Conservation (phyloP, 37 sponge, comb jelly and placozoan species). For the Diacarnus erythraeanus region DNA sequence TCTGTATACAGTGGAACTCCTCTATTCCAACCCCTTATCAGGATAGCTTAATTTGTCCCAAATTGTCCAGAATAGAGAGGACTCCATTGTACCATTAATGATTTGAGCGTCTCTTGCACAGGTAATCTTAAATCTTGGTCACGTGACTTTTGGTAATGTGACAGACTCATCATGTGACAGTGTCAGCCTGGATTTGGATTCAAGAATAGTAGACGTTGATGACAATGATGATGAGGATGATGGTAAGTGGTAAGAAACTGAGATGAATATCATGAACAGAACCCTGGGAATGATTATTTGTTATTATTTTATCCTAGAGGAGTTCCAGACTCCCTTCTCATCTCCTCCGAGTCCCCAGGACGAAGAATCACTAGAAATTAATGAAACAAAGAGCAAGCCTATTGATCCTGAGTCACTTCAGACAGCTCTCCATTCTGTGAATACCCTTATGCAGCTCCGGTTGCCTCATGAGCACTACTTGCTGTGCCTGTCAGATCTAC, state of each 20-base stretch:
- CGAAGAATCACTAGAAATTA: neutral
- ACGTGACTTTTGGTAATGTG: conserved; percentile 65
- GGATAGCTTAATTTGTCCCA: too few relatives aligned
- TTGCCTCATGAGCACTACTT: conserved; percentile 58
- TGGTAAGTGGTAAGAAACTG: neutral
- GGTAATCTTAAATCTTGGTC: conserved; percentile 87
- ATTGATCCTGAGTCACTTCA: neutral
- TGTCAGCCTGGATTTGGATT: neutral
- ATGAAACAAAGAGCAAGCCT: neutral
- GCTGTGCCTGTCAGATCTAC: conserved; percentile 71
- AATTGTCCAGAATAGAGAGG: too few relatives aligned
- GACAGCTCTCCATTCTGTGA: neutral
- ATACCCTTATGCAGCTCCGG: neutral
- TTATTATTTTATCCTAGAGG: too few relatives aligned
- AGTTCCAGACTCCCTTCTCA: conserved; percentile 74
- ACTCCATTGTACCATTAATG: neutral
- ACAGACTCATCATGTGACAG: conserved; percentile 43
- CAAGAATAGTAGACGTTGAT: neutral
- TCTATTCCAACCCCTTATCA: too few relatives aligned
- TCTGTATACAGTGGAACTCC: too few relatives aligned
- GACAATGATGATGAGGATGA: conserved; percentile 59
- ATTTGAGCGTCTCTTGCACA: conserved; percentile 16
- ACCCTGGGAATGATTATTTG: neutral
- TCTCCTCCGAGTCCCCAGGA: conserved; percentile 67
- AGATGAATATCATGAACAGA: neutral